Evolutionary conservation across 2,888 invertebrate genomes (phyloP).

Genomic region (Drosophila suboccidentalis): DNA sequence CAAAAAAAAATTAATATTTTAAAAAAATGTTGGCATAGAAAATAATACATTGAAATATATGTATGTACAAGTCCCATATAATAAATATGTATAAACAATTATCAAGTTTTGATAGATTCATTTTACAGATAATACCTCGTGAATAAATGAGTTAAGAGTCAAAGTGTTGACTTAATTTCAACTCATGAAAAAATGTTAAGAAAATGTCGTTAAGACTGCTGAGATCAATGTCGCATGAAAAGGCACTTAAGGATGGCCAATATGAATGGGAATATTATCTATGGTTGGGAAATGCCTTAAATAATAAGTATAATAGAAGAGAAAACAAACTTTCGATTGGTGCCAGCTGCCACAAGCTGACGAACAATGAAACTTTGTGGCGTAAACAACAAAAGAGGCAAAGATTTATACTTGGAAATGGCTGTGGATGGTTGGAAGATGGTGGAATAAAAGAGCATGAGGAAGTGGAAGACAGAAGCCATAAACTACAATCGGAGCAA

Average conservation of each 20-base stretch:
- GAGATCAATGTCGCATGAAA: slow-evolving; percentile 23
- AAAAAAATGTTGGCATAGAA: too few relatives aligned
- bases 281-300: slow-evolving; percentile 40
- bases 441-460: neutral
- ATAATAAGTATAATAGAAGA: slow-evolving; percentile 47
- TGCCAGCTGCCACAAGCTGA: slow-evolving; percentile 71
- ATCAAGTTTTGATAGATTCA: too few relatives aligned
- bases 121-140: neutral
- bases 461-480: slow-evolving; percentile 32
- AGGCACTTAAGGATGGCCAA: slow-evolving; percentile 34
- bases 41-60: too few relatives aligned
- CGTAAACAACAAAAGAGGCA: slow-evolving; percentile 60
- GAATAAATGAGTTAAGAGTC: neutral
- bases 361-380: slow-evolving; percentile 67
- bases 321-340: slow-evolving; percentile 57
- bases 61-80: too few relatives aligned
- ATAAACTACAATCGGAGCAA: slow-evolving; percentile 71
- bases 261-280: slow-evolving; percentile 41
- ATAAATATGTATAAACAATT: too few relatives aligned
- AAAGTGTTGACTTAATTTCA: neutral
- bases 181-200: neutral
- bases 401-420: slow-evolving; percentile 32
- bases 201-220: neutral
- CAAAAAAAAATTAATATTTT: too few relatives aligned
- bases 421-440: neutral